Percentiles rank a stretch among this genome's conserved stretches.
Conservation (phyloP, 2,888 invertebrate genomes). For the Ashinkailepas kermadecensis region DNA sequence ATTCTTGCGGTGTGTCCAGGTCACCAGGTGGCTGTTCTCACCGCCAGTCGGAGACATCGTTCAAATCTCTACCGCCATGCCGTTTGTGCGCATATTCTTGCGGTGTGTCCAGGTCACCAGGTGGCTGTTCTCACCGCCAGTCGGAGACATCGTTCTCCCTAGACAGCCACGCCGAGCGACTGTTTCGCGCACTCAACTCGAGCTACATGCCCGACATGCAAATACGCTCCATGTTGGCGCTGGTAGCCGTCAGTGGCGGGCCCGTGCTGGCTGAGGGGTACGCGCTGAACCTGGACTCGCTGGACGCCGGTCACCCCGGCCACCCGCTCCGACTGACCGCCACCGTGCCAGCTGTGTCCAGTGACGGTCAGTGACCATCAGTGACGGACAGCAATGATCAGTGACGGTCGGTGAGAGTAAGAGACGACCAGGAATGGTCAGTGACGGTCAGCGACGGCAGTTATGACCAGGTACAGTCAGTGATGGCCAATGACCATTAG, state of each 20-base stretch:
- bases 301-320: background rate
- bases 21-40: no score
- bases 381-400: background rate
- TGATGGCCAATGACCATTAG: no score
- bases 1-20: no score
- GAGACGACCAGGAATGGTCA: background rate
- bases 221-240: background rate
- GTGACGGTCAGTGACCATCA: no score
- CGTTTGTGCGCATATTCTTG: no score
- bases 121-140: no score
- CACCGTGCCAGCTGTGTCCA: background rate
- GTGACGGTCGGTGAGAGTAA: background rate
- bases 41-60: no score
- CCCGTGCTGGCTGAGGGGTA: background rate
- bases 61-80: no score
- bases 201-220: background rate
- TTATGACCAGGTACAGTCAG: no score
- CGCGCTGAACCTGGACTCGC: background rate
- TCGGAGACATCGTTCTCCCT: background rate
- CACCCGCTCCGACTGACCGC: background rate
- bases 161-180: background rate
- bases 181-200: background rate
- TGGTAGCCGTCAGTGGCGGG: background rate
- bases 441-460: background rate
- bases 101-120: no score